Evolutionary conservation across 2,113 vertebrate genomes (phyloP).

Genomic region (Propithecus coquereli): DNA sequence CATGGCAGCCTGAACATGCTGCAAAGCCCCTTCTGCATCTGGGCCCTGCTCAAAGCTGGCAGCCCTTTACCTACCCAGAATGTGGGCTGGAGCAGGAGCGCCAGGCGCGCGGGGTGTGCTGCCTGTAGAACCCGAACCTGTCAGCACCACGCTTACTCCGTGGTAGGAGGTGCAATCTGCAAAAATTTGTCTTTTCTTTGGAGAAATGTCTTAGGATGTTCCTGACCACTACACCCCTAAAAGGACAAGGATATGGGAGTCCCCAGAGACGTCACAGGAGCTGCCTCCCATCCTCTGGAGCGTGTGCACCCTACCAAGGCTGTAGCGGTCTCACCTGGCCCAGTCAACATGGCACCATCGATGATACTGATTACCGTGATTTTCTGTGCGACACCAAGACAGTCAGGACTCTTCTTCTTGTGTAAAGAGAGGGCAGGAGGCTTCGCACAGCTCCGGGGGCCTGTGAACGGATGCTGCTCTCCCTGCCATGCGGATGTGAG

Average conservation of each 20-base stretch:
- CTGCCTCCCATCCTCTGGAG: not conserved
- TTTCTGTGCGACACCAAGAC: not conserved
- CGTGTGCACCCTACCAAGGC: not conserved
- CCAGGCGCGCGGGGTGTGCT: not conserved
- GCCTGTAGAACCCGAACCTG: not conserved
- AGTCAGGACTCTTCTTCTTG: not conserved
- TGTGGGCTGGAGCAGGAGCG: not conserved
- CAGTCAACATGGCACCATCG: fast-evolving
- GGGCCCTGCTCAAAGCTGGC: not conserved
- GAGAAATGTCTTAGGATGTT: too few species aligned
- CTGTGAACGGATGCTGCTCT: fast-evolving
- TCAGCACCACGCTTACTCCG: fast-evolving
- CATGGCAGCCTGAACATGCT: not conserved
- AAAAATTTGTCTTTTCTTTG: not conserved
- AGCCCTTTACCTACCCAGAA: not conserved
- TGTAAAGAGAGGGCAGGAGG: not conserved
- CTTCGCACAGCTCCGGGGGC: too few species aligned
- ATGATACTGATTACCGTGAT: not conserved
- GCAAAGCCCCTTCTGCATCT: not conserved
- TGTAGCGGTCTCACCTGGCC: too few species aligned
- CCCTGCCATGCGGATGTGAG: fast-evolving
- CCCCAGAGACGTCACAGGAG: not conserved
- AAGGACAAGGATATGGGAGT: not conserved
- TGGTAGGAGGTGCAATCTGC: not conserved
- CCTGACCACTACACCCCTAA: too few species aligned